phyloP scores from a whole-genome alignment of 2,797 vertebrate species.

The Alcedo atthis region DNA sequence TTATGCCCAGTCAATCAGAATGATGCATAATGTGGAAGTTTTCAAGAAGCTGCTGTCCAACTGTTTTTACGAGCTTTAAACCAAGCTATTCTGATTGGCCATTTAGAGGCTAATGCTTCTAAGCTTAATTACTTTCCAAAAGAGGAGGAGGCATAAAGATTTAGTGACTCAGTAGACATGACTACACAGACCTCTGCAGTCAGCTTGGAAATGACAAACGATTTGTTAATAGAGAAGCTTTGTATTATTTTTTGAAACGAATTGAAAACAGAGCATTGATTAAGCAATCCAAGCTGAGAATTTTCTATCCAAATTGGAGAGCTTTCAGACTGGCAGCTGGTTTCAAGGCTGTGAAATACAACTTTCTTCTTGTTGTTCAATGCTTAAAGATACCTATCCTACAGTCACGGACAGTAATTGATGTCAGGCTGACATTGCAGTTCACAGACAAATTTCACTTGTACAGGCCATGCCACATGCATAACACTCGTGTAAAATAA shows the following conservation, averaged over 20 bases:
- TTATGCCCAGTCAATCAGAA: conserved; percentile 12
- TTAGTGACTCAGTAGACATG: neutral
- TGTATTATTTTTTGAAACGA: neutral
- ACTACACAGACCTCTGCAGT: neutral
- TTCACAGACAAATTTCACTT: neutral
- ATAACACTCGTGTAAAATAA: neutral
- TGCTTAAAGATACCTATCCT: neutral
- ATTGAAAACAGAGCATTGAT: conserved; percentile 33
- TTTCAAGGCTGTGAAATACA: conserved; percentile 36
- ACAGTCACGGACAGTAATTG: neutral
- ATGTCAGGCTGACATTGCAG: neutral
- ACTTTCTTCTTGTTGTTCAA: neutral
- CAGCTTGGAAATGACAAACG: conserved; percentile 21
- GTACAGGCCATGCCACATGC: neutral
- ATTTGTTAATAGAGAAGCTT: conserved; percentile 23
- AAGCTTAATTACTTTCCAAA: conserved; percentile 16
- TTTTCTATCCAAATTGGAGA: conserved; percentile 9
- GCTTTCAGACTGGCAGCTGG: neutral
- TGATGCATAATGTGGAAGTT: neutral
- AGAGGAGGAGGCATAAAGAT: conserved; percentile 12
- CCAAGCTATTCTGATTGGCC: neutral
- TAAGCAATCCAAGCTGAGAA: conserved; percentile 43
- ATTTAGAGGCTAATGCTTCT: neutral
- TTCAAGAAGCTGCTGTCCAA: conserved; percentile 18
- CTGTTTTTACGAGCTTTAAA: conserved; percentile 21